phyloP scores from a whole-genome alignment of 1,140 invertebrate species.

The Meteorus sp. region DNA sequence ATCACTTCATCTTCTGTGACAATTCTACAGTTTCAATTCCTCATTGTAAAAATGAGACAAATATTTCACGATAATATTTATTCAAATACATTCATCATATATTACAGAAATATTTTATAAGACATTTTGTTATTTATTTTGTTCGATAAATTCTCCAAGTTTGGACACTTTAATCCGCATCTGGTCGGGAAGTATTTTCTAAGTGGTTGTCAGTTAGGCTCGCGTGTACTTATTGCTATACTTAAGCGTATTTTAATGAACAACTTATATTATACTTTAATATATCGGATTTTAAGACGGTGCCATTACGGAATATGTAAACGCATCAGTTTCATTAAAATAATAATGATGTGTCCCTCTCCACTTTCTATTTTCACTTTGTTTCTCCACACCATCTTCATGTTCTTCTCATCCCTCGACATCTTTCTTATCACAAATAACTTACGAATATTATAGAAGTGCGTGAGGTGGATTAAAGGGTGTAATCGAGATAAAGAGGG shows the following conservation, averaged over 20 bases:
- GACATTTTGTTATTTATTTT: conserved; percentile 40
- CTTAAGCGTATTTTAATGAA: conserved; percentile 57
- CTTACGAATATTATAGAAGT: conserved; percentile 23
- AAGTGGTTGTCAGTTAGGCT: conserved; percentile 50
- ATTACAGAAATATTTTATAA: too few species aligned
- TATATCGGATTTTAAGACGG: conserved; percentile 48
- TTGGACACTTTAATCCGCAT: conserved; percentile 54
- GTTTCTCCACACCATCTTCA: conserved; percentile 6
- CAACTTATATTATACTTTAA: conserved; percentile 56
- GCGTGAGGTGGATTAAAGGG: conserved; percentile 27
- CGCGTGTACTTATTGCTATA: conserved; percentile 54
- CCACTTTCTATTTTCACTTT: conserved; percentile 3
- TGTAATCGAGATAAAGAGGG: conserved; percentile 27
- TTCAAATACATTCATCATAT: too few species aligned
- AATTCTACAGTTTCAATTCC: too few species aligned
- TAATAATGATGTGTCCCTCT: too few species aligned
- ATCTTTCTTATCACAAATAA: conserved; percentile 13
- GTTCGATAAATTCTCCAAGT: conserved; percentile 40
- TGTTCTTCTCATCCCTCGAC: not conserved
- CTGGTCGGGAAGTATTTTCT: conserved; percentile 40
- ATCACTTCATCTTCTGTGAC: too few species aligned
- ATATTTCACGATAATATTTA: too few species aligned
- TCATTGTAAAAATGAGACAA: too few species aligned
- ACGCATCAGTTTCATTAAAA: too few species aligned
- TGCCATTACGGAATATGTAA: too few species aligned